phyloP scores from a whole-genome alignment of 2,888 invertebrate genomes.

The Hirtodrosophila alboralis region DNA sequence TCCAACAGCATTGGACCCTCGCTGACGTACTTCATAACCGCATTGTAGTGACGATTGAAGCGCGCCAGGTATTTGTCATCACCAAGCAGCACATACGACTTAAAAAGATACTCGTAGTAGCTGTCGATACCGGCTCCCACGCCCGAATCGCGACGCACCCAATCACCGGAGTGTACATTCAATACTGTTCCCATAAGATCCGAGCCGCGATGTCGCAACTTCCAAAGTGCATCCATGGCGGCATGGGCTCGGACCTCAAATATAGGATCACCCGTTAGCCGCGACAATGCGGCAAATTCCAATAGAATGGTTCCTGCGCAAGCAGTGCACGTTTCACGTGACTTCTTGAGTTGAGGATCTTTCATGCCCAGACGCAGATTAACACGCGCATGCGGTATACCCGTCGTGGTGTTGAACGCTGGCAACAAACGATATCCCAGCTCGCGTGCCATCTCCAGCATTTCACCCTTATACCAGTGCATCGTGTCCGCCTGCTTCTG shows the following conservation, averaged over 20 bases:
- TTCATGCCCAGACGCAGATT: conserved; percentile 93
- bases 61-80: conserved; percentile 97
- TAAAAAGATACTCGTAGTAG: conserved; percentile 99
- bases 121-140: conserved; percentile 99
- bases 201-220: conserved; percentile 92
- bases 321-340: conserved; percentile 97
- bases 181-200: conserved; percentile 99
- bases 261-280: conserved; percentile 94
- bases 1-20: conserved; percentile 96
- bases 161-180: conserved; percentile 99
- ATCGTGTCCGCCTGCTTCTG: conserved; percentile 90
- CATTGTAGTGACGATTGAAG: conserved; percentile 97
- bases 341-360: conserved; percentile 89
- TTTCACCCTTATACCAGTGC: conserved; percentile 94
- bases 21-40: conserved; percentile 98
- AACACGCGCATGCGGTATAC: conserved; percentile 98
- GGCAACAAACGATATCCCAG: conserved; percentile 95
- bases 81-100: conserved; percentile 97
- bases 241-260: conserved; percentile 97
- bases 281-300: conserved; percentile 97
- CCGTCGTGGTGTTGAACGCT: conserved; percentile 99
- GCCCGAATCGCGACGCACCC: conserved; percentile 98
- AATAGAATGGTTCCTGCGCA: conserved; percentile 99
- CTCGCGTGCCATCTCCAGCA: conserved; percentile 95
- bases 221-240: conserved; percentile 98